Evolutionary conservation across 1,140 invertebrate species (phyloP).

Genomic region (Leptoteleia sp.): DNA sequence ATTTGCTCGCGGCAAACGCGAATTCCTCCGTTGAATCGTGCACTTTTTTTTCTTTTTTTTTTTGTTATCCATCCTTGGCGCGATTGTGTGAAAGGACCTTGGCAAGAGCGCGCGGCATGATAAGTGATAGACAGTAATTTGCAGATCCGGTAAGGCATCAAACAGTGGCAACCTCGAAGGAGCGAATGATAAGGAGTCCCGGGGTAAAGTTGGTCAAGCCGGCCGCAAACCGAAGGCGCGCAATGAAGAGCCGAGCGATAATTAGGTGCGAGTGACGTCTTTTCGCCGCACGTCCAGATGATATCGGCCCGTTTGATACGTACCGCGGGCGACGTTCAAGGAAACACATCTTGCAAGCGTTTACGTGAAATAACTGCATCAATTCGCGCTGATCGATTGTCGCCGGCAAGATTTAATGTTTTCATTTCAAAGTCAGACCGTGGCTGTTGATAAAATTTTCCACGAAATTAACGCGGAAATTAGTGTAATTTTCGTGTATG

Average conservation of each 20-base stretch:
- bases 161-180: constrained; percentile 43
- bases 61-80: constrained; percentile 23
- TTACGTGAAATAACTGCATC: constrained; percentile 18
- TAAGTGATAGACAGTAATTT: constrained; percentile 63
- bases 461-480: too few species aligned
- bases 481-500: too few species aligned
- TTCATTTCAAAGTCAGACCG: too few species aligned
- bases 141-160: constrained; percentile 51
- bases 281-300: constrained; percentile 57
- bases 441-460: too few species aligned
- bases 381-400: constrained; percentile 4
- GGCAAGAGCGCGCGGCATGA: constrained; percentile 26
- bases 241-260: constrained; percentile 64
- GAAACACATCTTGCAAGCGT: constrained; percentile 48
- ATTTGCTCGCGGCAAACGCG: constrained; percentile 15
- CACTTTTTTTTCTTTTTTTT: too few species aligned
- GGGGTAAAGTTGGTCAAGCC: too few species aligned
- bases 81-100: constrained; percentile 44
- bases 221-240: constrained; percentile 39
- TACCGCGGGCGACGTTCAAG: constrained; percentile 48
- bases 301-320: constrained; percentile 60
- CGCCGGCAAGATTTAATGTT: too few species aligned
- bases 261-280: constrained; percentile 66
- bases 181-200: constrained; percentile 59
- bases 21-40: constrained; percentile 13